Percentiles rank a stretch among this genome's conserved stretches.
Evolutionary conservation across 2,797 vertebrate genomes (phyloP).

Genomic region (Taeniopygia guttata): DNA sequence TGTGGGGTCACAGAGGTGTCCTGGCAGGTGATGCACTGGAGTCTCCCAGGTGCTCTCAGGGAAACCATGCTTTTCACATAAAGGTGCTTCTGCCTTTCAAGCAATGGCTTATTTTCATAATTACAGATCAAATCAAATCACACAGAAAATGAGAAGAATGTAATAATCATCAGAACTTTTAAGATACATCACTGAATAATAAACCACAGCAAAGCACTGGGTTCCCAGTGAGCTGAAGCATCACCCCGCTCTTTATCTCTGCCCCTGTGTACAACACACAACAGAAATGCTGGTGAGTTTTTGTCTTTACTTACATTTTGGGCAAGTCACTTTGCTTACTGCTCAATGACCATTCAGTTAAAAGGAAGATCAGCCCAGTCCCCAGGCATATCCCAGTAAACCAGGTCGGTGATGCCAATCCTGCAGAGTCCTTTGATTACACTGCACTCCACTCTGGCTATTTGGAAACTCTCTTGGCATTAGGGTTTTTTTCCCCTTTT

Average conservation of each 20-base stretch:
- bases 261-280: too few relatives aligned
- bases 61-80: fast-evolving
- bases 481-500: background rate
- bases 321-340: background rate
- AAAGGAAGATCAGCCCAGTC: background rate
- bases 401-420: background rate
- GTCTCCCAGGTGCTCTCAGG: background rate
- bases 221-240: background rate
- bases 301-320: background rate
- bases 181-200: background rate
- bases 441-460: background rate
- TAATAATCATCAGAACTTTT: background rate
- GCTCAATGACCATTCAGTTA: background rate
- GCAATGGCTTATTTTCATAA: background rate
- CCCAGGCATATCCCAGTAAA: background rate
- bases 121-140: background rate
- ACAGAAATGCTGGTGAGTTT: background rate
- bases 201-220: background rate
- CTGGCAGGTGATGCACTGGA: background rate
- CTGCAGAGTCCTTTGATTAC: background rate
- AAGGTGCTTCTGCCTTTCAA: background rate
- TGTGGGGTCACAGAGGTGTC: background rate
- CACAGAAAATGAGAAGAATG: background rate
- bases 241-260: background rate
- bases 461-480: background rate